These are phyloP conservation scores for Syngnathoides biaculeatus DNA, from an alignment of 2,113 vertebrate species.

Conservation along the genomic window DNA sequence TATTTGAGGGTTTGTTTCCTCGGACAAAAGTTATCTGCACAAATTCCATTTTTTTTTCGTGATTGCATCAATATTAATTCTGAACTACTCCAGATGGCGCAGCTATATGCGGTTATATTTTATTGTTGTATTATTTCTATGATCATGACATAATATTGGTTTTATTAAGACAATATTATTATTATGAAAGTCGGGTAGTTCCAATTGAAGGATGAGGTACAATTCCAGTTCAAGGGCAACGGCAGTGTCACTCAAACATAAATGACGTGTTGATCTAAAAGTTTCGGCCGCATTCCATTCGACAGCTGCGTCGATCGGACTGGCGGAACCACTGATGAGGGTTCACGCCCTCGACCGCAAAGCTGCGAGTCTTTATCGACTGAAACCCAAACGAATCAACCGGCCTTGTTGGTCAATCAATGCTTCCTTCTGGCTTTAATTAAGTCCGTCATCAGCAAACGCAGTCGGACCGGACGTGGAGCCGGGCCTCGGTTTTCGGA, in stretches of 20 bases:
- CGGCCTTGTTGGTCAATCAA: conserved; percentile 56
- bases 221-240: too few species aligned
- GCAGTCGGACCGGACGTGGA: conserved; percentile 30
- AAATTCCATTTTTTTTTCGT: too few species aligned
- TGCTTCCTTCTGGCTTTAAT: conserved; percentile 58
- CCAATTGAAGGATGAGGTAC: too few species aligned
- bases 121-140: too few species aligned
- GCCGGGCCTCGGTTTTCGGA: conserved; percentile 17
- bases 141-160: too few species aligned
- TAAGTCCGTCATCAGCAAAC: conserved; percentile 45
- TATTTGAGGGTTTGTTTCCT: too few species aligned
- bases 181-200: too few species aligned
- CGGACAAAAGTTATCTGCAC: too few species aligned
- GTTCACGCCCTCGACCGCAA: conserved; percentile 20
- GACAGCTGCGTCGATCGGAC: conserved; percentile 1
- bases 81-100: too few species aligned
- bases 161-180: too few species aligned
- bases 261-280: neutral
- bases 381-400: conserved; percentile 44
- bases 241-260: neutral
- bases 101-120: too few species aligned
- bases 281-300: neutral
- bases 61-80: too few species aligned
- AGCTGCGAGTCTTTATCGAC: conserved; percentile 31
- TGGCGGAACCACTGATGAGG: neutral